Evolutionary conservation across 1,140 invertebrate species (phyloP), one percentile per base, ranked within the genome.

Genomic region (Tyrophagus putrescentiae): DNA sequence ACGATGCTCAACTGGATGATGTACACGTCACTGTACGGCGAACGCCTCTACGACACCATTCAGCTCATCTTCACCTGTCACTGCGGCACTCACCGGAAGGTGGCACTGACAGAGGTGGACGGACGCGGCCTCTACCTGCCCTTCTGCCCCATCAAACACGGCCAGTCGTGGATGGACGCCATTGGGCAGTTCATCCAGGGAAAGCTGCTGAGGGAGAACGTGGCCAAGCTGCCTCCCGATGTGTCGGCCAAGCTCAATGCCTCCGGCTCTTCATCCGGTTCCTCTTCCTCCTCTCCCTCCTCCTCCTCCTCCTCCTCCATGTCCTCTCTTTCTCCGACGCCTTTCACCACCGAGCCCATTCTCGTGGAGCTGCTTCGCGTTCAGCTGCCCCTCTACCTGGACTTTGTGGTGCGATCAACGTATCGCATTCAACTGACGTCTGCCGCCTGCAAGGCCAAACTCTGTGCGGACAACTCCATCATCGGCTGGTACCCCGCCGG

Each of bases 281-380:
- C n/a, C n/a, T n/a, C n/a, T n/a, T n/a, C n/a, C n/a, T n/a, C n/a
- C n/a, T n/a, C n/a, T n/a, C n/a, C n/a, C n/a, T n/a, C n/a, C n/a
- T n/a, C n/a, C n/a, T n/a, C n/a, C n/a, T 13, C n/a, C 18, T 3
- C 41, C 18, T 23, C 2, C 18, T 42, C 41, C 18, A 16, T 27
- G 9, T 61, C 57, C 57, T n/a, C n/a, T n/a, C n/a, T n/a, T n/a
- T n/a, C n/a, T n/a, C n/a, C n/a, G n/a, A n/a, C n/a, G n/a, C n/a
- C n/a, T n/a, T n/a, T n/a, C n/a, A n/a, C n/a, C n/a, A 50, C n/a
- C 13, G 42, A 27, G 18, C 62, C 59, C 1, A 34, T 56, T 36
- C 16, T 64, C 18, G 39, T 64, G 4, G 62, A 64, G 21, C 44
- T 62, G 27, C 39, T 64, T 45, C 60, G 63, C 4, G 31, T 64